These are phyloP conservation scores for Calycopis cecrops DNA, from an alignment of 1,140 invertebrate genomes.

Conservation along the genomic window DNA sequence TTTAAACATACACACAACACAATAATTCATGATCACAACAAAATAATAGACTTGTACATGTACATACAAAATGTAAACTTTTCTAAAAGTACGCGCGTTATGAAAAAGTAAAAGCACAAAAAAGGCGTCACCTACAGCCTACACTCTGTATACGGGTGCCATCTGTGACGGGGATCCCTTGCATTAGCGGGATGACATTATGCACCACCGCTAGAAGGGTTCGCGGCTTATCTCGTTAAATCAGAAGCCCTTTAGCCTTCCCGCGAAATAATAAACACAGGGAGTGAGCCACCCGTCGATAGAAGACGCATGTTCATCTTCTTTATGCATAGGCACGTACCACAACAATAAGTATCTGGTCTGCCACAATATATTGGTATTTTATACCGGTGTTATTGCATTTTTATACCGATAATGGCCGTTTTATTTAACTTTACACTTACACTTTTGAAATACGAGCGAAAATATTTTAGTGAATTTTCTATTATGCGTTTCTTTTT, in stretches of 20 bases:
- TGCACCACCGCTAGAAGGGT: conserved; percentile 64
- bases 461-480: no score
- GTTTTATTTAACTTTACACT: no score
- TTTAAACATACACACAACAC: neutral
- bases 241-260: conserved; percentile 40
- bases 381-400: no score
- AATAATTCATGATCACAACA: no score
- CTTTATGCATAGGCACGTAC: conserved; percentile 18
- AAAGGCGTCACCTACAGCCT: neutral
- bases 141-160: conserved; percentile 63
- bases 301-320: conserved; percentile 35
- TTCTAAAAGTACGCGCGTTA: neutral
- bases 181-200: conserved; percentile 72
- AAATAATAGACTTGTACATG: no score
- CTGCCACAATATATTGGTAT: no score
- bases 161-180: conserved; percentile 64
- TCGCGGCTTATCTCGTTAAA: conserved; percentile 65
- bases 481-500: no score
- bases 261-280: conserved; percentile 54
- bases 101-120: neutral
- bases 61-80: no score
- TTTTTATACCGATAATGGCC: no score
- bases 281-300: conserved; percentile 43
- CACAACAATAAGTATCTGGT: no score
- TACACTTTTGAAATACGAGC: no score